Base-by-base conservation (phyloP, 2,888 invertebrate genomes). In the Corbicula japonica region DNA sequence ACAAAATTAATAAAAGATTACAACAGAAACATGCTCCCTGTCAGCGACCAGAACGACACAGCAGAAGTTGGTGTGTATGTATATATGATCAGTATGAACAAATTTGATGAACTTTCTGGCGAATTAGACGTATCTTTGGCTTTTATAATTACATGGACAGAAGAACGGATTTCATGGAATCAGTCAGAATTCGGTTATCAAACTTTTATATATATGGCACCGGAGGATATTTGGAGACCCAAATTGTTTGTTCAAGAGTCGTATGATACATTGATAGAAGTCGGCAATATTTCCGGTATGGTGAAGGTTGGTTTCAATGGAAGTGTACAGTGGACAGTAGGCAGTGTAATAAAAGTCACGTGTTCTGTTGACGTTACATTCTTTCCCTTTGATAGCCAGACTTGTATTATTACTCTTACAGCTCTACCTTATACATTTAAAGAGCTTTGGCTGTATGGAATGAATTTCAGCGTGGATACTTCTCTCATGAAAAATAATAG, bases 341-440 rank as follows among this genome's bases (percentile, higher is more conserved):
- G 60, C 21, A 44, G 38, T 6, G 60, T 83, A 2, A 15, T 79
- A 5, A 50, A 61, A 26, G 56, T 61, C 3, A 44, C 58, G 0
- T 83, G 83, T 32, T 73, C 76, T 1, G 70, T 74, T 1, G 71
- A 83, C 34, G 79, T 79, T 1, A 65, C 65, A 21, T 68, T 63
- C 18, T 83, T 79, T 46, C 83, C 83, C 0, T 79, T 76, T 54
- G 79, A 83, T 35, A 52, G 23, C 1, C 83, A 83, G 26, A 58
- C 60, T 12, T 79, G 79, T 44, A n/a, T 23, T 1, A 32, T 83
- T 8, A 48, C 44, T 4, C 26, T 83, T 2, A 21, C 28, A 12
- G n/a, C 30, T 12, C 58, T 32, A 30, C 30, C 48, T 8, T 65
- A 56, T 12, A 41, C 32, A 0, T 21, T 8, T 0, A 26, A 35